These are phyloP conservation scores for Hippopotamus amphibius DNA, from an alignment of 2,113 vertebrate genomes.

Conservation along the genomic window DNA sequence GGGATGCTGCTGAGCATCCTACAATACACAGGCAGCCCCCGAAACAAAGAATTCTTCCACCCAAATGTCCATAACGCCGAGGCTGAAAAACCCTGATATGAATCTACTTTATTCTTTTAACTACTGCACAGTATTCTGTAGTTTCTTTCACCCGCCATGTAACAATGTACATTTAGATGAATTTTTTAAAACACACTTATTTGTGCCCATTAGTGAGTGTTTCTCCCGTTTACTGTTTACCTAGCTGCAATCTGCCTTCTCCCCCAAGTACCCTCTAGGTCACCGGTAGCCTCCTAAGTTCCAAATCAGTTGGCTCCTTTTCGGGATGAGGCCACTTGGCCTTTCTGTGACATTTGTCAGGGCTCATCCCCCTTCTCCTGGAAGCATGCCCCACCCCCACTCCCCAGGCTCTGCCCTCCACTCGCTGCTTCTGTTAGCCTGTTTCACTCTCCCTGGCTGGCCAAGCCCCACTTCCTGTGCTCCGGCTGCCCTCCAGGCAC, in stretches of 20 bases:
- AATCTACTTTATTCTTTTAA: background rate
- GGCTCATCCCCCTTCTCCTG: background rate
- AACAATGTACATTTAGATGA: background rate
- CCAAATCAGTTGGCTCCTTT: background rate
- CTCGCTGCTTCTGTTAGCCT: background rate
- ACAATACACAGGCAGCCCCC: background rate
- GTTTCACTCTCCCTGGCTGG: background rate
- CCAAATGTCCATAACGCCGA: background rate
- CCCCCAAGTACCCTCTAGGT: background rate
- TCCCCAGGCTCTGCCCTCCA: background rate
- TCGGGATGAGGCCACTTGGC: background rate
- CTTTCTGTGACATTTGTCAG: background rate
- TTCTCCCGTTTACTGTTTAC: background rate
- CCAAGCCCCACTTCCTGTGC: background rate
- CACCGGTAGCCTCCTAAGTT: background rate
- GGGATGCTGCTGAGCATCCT: background rate
- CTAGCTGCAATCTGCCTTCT: background rate
- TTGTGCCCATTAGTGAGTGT: background rate
- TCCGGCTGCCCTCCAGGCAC: background rate
- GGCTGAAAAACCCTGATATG: background rate
- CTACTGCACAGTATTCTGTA: background rate
- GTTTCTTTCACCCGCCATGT: background rate
- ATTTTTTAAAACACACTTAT: background rate
- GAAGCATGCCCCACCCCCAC: background rate
- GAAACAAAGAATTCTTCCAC: background rate